A percentile compares a stretch with the other conserved stretches of the same genome.
Evolutionary conservation across 2,888 invertebrate species (phyloP).

Genomic region (Rotaria sp.): DNA sequence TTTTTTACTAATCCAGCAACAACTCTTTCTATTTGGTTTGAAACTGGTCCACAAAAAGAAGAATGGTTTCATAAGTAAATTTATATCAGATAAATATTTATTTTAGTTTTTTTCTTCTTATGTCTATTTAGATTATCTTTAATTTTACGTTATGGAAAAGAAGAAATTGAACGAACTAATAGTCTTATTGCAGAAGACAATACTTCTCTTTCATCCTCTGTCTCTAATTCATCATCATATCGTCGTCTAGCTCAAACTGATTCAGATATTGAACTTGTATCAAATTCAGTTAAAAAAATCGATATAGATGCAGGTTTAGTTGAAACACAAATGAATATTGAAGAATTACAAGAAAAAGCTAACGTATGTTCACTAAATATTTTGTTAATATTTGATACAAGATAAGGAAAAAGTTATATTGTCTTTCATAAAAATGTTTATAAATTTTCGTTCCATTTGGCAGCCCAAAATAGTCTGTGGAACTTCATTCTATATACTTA

Average conservation of each 20-base stretch:
- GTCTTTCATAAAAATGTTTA: neutral
- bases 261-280: neutral
- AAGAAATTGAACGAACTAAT: neutral
- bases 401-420: neutral
- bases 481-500: too few relatives aligned
- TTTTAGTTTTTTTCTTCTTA: neutral
- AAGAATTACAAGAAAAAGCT: neutral
- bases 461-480: too few relatives aligned
- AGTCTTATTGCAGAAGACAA: neutral
- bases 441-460: too few relatives aligned
- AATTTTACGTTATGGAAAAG: neutral
- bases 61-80: conserved; percentile 18
- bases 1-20: neutral
- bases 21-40: neutral
- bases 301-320: neutral
- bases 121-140: neutral
- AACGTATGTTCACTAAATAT: neutral
- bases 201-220: neutral
- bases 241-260: neutral
- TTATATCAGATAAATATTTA: neutral
- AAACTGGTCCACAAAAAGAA: conserved; percentile 23
- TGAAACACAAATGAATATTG: neutral
- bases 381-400: neutral
- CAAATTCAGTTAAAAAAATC: neutral
- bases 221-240: neutral